Conservation (phyloP, 2,113 vertebrate genomes). For the Mungos mungo region DNA sequence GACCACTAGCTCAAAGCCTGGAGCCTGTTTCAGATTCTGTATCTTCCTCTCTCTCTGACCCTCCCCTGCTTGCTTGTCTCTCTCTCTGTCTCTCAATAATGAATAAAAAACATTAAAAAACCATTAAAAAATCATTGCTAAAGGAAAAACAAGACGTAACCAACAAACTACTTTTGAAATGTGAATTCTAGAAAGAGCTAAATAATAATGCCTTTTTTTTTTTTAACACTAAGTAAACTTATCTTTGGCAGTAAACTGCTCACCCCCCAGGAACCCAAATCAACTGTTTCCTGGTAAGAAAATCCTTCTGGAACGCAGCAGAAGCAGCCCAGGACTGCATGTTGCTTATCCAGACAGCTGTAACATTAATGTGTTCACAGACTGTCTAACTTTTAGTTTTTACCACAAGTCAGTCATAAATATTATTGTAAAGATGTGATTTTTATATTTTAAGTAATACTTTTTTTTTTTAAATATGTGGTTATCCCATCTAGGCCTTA, state of each 20-base stretch:
- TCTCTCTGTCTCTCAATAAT: no score
- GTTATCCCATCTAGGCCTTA: neutral
- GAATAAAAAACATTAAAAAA: no score
- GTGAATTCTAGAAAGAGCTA: neutral
- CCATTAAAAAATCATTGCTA: neutral
- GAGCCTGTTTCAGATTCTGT: no score
- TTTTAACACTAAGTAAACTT: constrained; percentile 23
- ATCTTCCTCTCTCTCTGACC: no score
- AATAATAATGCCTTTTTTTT: neutral
- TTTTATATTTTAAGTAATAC: neutral
- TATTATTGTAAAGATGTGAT: neutral
- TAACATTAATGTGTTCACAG: neutral
- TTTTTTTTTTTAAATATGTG: neutral
- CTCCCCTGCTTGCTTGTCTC: no score
- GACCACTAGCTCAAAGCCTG: no score
- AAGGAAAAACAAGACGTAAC: neutral
- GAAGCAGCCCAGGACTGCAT: neutral
- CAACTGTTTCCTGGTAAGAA: constrained; percentile 30
- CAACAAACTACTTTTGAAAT: neutral
- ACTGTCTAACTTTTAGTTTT: neutral
- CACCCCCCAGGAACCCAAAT: neutral
- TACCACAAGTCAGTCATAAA: neutral
- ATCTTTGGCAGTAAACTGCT: neutral
- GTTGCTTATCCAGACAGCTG: neutral
- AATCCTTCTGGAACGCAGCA: neutral